phyloP scores from a whole-genome alignment of 1,140 invertebrate genomes.

The Chymomyza costata region DNA sequence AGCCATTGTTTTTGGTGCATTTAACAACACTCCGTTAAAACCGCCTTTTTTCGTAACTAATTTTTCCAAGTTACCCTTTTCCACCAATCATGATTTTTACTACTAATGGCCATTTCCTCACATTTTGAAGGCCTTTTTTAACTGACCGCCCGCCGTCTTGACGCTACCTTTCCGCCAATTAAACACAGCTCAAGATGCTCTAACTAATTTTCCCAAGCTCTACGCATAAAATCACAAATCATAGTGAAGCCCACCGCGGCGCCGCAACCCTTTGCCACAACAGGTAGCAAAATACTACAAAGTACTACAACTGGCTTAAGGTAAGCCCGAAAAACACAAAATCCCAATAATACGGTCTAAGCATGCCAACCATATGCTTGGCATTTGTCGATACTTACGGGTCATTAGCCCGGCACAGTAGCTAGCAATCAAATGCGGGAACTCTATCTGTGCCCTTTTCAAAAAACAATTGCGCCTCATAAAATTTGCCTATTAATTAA shows the following conservation, averaged over 20 bases:
- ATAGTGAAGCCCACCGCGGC: too few species aligned
- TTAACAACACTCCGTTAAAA: conserved; percentile 11
- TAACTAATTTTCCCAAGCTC: conserved; percentile 8
- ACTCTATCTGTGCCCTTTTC: neutral
- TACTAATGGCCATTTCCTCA: conserved; percentile 52
- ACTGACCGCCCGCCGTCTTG: conserved; percentile 15
- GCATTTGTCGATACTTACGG: conserved; percentile 26
- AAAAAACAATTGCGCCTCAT: conserved; percentile 20
- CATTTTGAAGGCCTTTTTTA: conserved; percentile 1
- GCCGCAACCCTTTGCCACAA: neutral
- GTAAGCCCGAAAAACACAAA: neutral
- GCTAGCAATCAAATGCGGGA: conserved; percentile 18
- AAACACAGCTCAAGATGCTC: conserved; percentile 14
- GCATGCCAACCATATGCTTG: conserved; percentile 39
- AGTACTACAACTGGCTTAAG: too few species aligned
- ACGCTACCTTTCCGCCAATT: conserved; percentile 36
- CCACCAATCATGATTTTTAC: too few species aligned
- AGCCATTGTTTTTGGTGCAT: too few species aligned
- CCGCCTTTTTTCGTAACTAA: conserved; percentile 5
- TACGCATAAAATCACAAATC: too few species aligned
- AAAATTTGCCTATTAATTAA: conserved; percentile 50
- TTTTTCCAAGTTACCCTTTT: too few species aligned
- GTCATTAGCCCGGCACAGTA: conserved; percentile 54
- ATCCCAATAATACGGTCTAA: conserved; percentile 16
- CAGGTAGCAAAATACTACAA: too few species aligned